Base-by-base conservation (phyloP, 2,113 vertebrate genomes). In the Indicator maculatus region DNA sequence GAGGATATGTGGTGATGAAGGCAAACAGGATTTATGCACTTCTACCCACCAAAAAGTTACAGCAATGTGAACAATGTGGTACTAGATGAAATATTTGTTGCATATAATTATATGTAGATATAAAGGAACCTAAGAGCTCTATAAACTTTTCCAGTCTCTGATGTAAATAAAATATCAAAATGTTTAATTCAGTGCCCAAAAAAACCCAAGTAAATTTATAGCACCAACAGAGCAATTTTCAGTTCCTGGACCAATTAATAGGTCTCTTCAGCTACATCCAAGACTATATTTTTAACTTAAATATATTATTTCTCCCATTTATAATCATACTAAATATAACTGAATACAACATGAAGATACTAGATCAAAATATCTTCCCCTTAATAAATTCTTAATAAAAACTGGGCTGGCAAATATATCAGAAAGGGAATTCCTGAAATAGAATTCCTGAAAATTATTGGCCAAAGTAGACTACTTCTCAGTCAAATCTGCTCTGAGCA, bases 281-380 rank as follows among this genome's bases (percentile, higher is more conserved):
- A 44, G 24, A 38, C 31, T 53, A 2, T 16, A 33, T 59, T 85
- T 89, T 93, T 71, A 19, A 70, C 66, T 82, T 61, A 52, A 88
- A 87, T 23, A 56, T 30, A 87, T 79, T 44, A 65, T 86, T 85
- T 76, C 16, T 70, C 30, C 28, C 9, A 70, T 80, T 86, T 66
- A 86, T 88, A 74, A 69, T 81, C 18, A 72, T 39, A 58, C 53
- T 86, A 93, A 87, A 89, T 83, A 77, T 73, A 94, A 91, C 69
- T 70, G 80, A 93, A 82, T 75, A 69, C 16, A 75, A 56, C 26
- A 71, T 17, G 58, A 88, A 88, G 67, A 86, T 28, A 81, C 18
- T 88, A 86, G 31, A 86, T 60, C 27, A 88, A 84, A 93, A 84
- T n/a, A 16, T 73, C 33, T 72, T 65, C 36, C 16, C n/a, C 11